A percentile compares a stretch with the other conserved stretches of the same genome.
phyloP scores from a whole-genome alignment of 2,113 vertebrate species.

The Burhinus oedicnemus region DNA sequence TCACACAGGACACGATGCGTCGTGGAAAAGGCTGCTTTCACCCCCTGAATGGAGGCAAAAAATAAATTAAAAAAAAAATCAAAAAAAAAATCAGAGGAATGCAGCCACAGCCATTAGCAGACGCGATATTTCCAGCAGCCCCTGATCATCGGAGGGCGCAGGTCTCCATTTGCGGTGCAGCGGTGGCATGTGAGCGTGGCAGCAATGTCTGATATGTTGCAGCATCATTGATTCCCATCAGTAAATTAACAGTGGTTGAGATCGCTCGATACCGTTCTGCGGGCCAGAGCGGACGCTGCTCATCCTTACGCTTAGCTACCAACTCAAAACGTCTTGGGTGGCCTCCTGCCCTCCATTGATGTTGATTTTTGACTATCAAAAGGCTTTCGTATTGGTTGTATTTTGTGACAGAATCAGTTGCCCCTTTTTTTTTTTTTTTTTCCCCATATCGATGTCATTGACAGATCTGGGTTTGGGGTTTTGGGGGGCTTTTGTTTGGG shows the following conservation, averaged over 20 bases:
- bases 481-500: background rate
- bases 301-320: fast-evolving
- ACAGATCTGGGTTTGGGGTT: background rate
- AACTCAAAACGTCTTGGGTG: background rate
- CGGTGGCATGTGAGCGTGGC: background rate
- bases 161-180: background rate
- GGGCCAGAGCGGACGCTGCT: background rate
- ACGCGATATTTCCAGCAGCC: background rate
- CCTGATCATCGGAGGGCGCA: background rate
- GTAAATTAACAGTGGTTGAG: background rate
- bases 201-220: background rate
- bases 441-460: background rate
- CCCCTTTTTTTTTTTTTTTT: no score
- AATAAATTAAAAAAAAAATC: no score
- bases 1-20: fast-evolving
- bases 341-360: background rate
- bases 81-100: background rate
- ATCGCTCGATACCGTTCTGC: fast-evolving
- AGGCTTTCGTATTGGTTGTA: background rate
- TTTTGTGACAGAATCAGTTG: background rate
- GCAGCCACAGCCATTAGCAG: background rate
- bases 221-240: background rate
- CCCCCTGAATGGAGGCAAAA: background rate
- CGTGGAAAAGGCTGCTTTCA: background rate
- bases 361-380: background rate